Base-by-base conservation (phyloP, 2,888 invertebrate species). In the Dryadula phaetusa region DNA sequence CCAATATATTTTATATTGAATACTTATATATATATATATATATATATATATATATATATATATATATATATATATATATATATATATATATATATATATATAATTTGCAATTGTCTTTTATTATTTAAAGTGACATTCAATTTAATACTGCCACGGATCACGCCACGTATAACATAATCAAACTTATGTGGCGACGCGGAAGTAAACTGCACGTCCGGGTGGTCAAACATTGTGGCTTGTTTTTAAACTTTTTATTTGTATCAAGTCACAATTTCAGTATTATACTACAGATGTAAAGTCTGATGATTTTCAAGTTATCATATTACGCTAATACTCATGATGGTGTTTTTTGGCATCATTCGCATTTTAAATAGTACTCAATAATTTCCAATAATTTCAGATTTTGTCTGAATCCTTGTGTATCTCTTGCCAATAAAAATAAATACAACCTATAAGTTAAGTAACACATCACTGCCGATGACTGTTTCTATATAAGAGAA, bases 381-480 rank as follows among this genome's bases (percentile, higher is more conserved):
- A 32, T 63, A 49, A 47, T 40, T 34, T 64, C 18, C 54, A 34
- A 47, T 54, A 47, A 53, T 68, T 49, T 64, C 34, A 62, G 42
- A 58, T 22, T 70, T 44, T 62, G 44, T 49, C 47, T 46, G 54
- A 65, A 62, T 62, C 52, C 66, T 68, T 66, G 67, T 73, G 49
- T 72, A 64, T 61, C 52, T 76, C 75, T 76, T 75, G 75, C 75
- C 75, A 75, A 72, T 71, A 70, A 56, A 58, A 62, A 64, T 67
- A 46, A 46, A 34, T 68, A 67, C 22, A 62, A 70, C 44, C 63
- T 67, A 62, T 62, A 54, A 66, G 42, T 62, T 67, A 67, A 69
- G 69, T 69, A 76, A 82, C 79, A 75, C 77, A 82, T 76, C 86
- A 87, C 87, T 87, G 87, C 87, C 87, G 81, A 79, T 72, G 68